phyloP scores from a whole-genome alignment of 2,888 invertebrate species.

The Congeria kusceri region DNA sequence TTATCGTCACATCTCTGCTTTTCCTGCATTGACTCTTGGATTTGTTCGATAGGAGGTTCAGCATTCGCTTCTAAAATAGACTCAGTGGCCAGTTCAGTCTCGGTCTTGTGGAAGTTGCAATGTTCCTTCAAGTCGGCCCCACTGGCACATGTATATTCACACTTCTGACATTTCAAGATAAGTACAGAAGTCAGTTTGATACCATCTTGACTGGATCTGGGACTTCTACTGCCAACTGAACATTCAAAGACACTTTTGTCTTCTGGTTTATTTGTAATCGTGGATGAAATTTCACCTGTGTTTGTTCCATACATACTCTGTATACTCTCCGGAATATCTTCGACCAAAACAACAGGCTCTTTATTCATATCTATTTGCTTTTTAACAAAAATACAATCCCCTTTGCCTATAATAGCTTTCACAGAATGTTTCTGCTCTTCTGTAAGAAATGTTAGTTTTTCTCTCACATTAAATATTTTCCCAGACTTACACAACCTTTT shows the following conservation, averaged over 20 bases:
- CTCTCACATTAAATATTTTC: slow-evolving; percentile 47
- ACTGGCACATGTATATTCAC: slow-evolving; percentile 37
- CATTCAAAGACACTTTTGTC: background rate
- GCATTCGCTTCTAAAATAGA: background rate
- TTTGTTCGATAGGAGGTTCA: background rate
- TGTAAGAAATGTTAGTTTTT: slow-evolving; percentile 40
- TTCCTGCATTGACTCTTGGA: background rate
- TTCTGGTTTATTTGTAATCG: background rate
- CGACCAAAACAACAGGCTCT: slow-evolving; percentile 36
- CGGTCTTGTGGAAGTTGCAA: slow-evolving; percentile 6
- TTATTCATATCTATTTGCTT: slow-evolving; percentile 48
- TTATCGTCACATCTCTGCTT: background rate
- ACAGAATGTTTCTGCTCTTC: slow-evolving; percentile 48
- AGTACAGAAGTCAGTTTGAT: slow-evolving; percentile 36
- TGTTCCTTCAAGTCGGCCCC: slow-evolving; percentile 36
- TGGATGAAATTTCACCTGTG: too few relatives aligned
- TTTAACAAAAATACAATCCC: slow-evolving; percentile 58
- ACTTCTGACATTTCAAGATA: slow-evolving; percentile 38
- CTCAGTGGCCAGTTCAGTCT: background rate
- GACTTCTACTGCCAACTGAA: too few relatives aligned
- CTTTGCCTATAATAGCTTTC: slow-evolving; percentile 50
- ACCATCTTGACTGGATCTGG: slow-evolving; percentile 1
- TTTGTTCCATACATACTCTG: background rate
- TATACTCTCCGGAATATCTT: slow-evolving; percentile 16
- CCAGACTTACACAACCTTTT: slow-evolving; percentile 32